Conservation (phyloP, 2,113 vertebrate species). For the Sylvia atricapilla region DNA sequence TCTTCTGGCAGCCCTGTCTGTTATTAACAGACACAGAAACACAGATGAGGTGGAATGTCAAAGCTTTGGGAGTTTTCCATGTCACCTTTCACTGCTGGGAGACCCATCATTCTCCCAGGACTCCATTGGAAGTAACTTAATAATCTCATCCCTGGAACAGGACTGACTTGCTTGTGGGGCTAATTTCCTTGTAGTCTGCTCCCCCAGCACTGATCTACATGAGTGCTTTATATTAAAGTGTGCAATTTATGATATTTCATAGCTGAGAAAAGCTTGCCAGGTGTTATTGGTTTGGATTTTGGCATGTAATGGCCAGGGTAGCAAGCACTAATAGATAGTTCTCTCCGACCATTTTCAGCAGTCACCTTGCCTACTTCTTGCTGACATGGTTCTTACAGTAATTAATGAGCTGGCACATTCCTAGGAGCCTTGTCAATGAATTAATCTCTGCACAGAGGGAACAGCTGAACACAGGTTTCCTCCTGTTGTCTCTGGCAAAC, state of each 20-base stretch:
- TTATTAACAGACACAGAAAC: background rate
- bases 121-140: background rate
- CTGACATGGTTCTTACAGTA: constrained; percentile 70
- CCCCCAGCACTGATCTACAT: background rate
- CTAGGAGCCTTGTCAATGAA: constrained; percentile 63
- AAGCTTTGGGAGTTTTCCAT: background rate
- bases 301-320: background rate
- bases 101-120: background rate
- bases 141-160: background rate
- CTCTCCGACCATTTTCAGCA: constrained; percentile 42
- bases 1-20: background rate
- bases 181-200: background rate
- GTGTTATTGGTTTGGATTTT: constrained; percentile 23
- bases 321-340: constrained; percentile 9
- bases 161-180: background rate
- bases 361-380: constrained; percentile 70
- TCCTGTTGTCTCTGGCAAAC: constrained; percentile 41
- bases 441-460: constrained; percentile 64
- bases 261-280: background rate
- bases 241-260: constrained; percentile 10
- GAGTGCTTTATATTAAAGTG: background rate
- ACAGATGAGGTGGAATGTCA: background rate
- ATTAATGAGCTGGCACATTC: constrained; percentile 74
- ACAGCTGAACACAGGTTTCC: constrained; percentile 37
- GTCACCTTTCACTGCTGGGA: background rate